Base-by-base conservation (phyloP, 2,888 invertebrate genomes). In the Caenorhabditis sp. region DNA sequence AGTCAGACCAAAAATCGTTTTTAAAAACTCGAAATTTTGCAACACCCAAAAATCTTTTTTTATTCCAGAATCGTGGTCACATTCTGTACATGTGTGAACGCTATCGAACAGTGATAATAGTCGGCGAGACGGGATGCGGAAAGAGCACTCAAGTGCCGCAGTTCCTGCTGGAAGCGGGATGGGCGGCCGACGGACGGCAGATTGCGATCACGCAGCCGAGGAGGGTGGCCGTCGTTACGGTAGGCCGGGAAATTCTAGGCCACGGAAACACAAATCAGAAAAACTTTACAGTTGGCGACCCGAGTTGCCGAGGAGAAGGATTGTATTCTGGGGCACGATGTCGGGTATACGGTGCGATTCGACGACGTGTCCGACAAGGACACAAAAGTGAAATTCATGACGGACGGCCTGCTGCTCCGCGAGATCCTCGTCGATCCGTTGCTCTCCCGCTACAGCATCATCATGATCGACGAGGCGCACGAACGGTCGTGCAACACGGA, bases 371-470 rank as follows among this genome's bases (percentile, higher is more conserved):
- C 83, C 20, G 89, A 88, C 15, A 79, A 84, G 22, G 79, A 82
- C 24, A 92, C 91, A 1, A 89, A 89, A 83, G 89, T 91, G 11
- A 90, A 95, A 94, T 98, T 94, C 87, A 93, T 99, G 93, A 98
- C 98, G 0, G 98, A 99, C 91, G 98, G 98, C 0, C 94, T 98
- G 71, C 90, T 99, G 26, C 91, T 99, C 1, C 92, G 96, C 20
- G 98, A 99, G 91, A 94, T 99, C 92, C 94, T 98, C 92, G 92
- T 93, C 0, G 97, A 99, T 89, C 99, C 98, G 0, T 91, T 99
- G 8, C 91, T 99, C 2, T 93, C 93, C 84, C 93, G 93, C 83
- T 99, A 98, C 89, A 86, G 85, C 50, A 83, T 87, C 1, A 70
- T 87, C 1, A 87, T 89, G 83, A 80, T 89, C 8, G 89, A 89